phyloP scores from a whole-genome alignment of 2,797 vertebrate species.

The Trichosurus vulpecula region DNA sequence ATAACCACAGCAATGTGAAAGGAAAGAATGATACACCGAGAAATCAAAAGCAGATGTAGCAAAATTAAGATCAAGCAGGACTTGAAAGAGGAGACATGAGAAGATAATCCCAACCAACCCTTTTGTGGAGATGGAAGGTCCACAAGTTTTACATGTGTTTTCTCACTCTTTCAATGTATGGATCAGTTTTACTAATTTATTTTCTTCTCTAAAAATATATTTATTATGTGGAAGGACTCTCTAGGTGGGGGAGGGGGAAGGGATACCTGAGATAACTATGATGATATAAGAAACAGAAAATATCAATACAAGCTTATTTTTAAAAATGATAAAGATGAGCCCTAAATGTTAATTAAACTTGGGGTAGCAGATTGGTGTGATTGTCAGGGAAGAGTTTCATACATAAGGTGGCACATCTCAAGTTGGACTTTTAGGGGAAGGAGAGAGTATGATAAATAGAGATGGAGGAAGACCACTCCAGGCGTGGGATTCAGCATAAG shows the following conservation, averaged over 20 bases:
- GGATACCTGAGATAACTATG: neutral
- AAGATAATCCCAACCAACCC: neutral
- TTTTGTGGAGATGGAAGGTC: neutral
- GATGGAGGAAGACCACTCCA: neutral
- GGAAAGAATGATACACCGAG: neutral
- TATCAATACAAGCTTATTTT: neutral
- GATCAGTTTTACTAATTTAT: neutral
- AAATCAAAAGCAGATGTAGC: neutral
- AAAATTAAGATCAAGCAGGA: neutral
- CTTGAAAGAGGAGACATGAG: neutral
- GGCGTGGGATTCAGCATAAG: neutral
- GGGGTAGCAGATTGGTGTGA: neutral
- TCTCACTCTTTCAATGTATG: neutral
- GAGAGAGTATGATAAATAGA: neutral
- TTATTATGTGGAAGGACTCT: neutral
- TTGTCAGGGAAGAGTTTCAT: neutral
- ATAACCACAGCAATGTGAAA: neutral
- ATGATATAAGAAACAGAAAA: neutral
- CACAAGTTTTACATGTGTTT: neutral
- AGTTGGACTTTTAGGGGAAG: neutral
- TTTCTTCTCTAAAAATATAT: neutral
- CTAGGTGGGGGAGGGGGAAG: neutral
- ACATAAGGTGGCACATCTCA: neutral
- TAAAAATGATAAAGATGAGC: neutral
- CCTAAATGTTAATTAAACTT: neutral